These are phyloP conservation scores for Leptodactylus fuscus DNA, from an alignment of 2,113 vertebrate species.

Conservation along the genomic window DNA sequence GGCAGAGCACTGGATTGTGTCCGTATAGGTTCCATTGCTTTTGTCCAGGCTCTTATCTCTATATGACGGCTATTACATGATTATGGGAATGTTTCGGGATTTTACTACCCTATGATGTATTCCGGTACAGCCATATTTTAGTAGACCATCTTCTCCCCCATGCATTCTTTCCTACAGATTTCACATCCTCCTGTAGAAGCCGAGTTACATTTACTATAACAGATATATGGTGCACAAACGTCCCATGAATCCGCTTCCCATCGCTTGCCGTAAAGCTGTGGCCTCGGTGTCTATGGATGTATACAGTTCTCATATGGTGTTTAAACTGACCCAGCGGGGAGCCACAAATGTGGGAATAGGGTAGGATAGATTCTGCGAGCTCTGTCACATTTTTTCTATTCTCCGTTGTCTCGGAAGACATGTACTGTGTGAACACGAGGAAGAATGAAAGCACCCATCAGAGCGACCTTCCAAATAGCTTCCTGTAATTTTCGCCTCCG, in stretches of 20 bases:
- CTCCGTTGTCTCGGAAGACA: not conserved
- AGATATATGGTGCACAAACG: not conserved
- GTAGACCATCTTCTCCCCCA: not conserved
- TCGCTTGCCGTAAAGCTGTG: not conserved
- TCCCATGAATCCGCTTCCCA: conserved; percentile 13
- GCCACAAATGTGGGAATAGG: conserved; percentile 31
- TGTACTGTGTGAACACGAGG: conserved; percentile 38
- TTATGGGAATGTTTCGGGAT: not conserved
- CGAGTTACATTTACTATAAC: not conserved
- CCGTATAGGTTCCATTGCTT: not conserved
- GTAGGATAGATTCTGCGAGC: conserved; percentile 21
- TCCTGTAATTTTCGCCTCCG: conserved; percentile 52
- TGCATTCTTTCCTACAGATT: not conserved
- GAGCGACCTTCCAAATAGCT: conserved; percentile 44
- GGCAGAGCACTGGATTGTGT: not conserved
- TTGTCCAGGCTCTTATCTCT: not conserved
- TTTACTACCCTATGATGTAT: not conserved
- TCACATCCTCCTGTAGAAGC: not conserved
- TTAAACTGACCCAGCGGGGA: conserved; percentile 33
- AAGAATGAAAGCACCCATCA: conserved; percentile 46
- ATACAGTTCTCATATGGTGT: conserved; percentile 2
- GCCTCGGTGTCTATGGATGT: not conserved
- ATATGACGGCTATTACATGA: not conserved
- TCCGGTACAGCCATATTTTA: conserved; percentile 24
- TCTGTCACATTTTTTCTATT: conserved; percentile 24